Evolutionary conservation across 2,888 invertebrate genomes (phyloP).

Genomic region (Neoscelio sp.): DNA sequence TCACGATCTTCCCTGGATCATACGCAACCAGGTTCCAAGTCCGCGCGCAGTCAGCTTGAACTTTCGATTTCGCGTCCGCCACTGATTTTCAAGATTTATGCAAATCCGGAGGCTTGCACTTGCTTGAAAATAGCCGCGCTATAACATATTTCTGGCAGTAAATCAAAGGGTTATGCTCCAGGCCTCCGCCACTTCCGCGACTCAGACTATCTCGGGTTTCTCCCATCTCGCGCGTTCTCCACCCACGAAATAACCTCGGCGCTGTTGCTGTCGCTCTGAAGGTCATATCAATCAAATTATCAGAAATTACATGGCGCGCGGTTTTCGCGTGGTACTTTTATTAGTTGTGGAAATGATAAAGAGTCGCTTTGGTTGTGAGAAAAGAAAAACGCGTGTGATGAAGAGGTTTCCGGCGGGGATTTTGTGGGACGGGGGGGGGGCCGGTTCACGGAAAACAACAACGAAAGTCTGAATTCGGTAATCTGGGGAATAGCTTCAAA

Average conservation of each 20-base stretch:
- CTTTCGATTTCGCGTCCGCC: constrained; percentile 79
- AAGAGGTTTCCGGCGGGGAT: constrained; percentile 26
- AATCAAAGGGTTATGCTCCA: constrained; percentile 79
- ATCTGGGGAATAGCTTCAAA: constrained; percentile 62
- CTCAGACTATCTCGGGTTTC: not conserved
- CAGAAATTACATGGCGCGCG: constrained; percentile 51
- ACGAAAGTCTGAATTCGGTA: constrained; percentile 42
- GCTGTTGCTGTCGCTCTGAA: constrained; percentile 43
- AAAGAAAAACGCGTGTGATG: constrained; percentile 19
- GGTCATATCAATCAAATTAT: constrained; percentile 52
- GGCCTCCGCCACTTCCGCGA: constrained; percentile 62
- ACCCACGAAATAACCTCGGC: constrained; percentile 46
- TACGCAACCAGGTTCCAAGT: constrained; percentile 30
- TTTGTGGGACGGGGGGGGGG: constrained; percentile 26
- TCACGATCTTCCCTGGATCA: constrained; percentile 62
- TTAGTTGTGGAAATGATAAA: constrained; percentile 43
- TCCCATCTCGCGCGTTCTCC: constrained; percentile 22
- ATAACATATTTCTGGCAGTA: constrained; percentile 76
- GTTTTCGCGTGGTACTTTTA: constrained; percentile 23
- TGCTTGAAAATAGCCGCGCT: constrained; percentile 41
- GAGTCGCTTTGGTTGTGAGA: constrained; percentile 14
- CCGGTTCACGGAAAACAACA: constrained; percentile 44
- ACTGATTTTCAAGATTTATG: constrained; percentile 79
- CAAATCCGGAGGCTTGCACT: constrained; percentile 74
- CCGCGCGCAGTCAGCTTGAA: constrained; percentile 70